Percentiles rank a stretch among this genome's conserved stretches.
These are phyloP conservation scores for Apoda limacodes DNA, from an alignment of 2,888 invertebrate genomes.

Conservation along the genomic window DNA sequence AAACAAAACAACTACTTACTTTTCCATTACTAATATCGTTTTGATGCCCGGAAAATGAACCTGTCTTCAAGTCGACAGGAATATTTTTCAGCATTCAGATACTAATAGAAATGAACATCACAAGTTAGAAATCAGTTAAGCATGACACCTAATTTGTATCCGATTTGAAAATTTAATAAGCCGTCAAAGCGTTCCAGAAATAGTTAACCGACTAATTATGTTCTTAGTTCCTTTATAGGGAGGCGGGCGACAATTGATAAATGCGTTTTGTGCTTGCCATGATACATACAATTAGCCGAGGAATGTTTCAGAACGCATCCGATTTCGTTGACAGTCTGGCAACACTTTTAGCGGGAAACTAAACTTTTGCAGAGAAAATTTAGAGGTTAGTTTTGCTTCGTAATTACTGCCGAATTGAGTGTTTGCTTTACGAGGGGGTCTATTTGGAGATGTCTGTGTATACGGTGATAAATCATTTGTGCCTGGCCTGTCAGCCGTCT, in stretches of 20 bases:
- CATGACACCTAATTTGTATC: constrained; percentile 66
- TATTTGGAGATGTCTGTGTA: constrained; percentile 59
- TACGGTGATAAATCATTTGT: constrained; percentile 58
- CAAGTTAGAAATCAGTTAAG: constrained; percentile 51
- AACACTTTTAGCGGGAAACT: constrained; percentile 45
- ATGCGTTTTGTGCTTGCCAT: constrained; percentile 51
- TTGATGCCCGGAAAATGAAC: constrained; percentile 60
- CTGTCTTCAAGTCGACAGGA: constrained; percentile 44
- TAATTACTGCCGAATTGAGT: constrained; percentile 53
- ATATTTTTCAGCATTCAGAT: constrained; percentile 43
- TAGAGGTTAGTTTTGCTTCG: constrained; percentile 43
- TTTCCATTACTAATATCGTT: constrained; percentile 51
- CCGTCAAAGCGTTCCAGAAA: constrained; percentile 65
- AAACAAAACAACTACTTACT: too few species aligned
- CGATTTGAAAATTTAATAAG: constrained; percentile 68
- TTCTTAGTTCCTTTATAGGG: constrained; percentile 34
- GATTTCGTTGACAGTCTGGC: constrained; percentile 27
- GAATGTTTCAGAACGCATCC: constrained; percentile 53
- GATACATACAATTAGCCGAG: constrained; percentile 62
- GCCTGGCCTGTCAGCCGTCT: constrained; percentile 50
- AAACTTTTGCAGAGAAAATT: constrained; percentile 34
- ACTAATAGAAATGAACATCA: constrained; percentile 28
- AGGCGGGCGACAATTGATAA: constrained; percentile 62
- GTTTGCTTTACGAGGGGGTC: constrained; percentile 51
- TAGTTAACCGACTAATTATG: constrained; percentile 59